Percentiles rank a stretch among this genome's conserved stretches.
phyloP scores from a whole-genome alignment of 2,113 vertebrate species.

The Pao palembangensis region DNA sequence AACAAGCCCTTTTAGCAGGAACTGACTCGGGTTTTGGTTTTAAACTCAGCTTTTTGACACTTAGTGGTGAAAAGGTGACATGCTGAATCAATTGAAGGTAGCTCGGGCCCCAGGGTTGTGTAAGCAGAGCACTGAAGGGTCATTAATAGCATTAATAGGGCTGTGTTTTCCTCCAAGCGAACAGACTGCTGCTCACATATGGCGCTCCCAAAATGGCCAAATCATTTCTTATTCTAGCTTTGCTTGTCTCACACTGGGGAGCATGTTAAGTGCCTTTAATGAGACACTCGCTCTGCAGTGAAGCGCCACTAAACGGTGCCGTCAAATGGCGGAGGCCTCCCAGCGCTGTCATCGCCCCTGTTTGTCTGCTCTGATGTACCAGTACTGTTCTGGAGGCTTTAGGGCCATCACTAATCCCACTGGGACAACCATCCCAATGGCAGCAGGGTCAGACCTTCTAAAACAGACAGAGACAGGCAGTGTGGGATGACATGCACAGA shows the following conservation, averaged over 20 bases:
- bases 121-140: constrained; percentile 52
- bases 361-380: constrained; percentile 74
- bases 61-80: constrained; percentile 57
- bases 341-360: constrained; percentile 67
- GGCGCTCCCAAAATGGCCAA: constrained; percentile 28
- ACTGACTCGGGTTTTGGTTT: constrained; percentile 43
- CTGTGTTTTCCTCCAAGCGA: constrained; percentile 8
- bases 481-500: constrained; percentile 18
- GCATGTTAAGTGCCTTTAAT: constrained; percentile 41
- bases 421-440: constrained; percentile 55
- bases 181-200: constrained; percentile 25
- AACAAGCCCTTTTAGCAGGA: constrained; percentile 36
- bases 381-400: constrained; percentile 59
- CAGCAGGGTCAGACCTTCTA: constrained; percentile 43
- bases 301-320: constrained; percentile 64
- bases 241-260: constrained; percentile 40
- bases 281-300: constrained; percentile 33
- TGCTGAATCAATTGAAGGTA: constrained; percentile 54
- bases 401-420: constrained; percentile 70
- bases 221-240: constrained; percentile 56
- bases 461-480: constrained; percentile 47
- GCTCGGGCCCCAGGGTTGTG: constrained; percentile 47
- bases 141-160: constrained; percentile 56
- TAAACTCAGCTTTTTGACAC: constrained; percentile 39
- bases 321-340: constrained; percentile 62